These are phyloP conservation scores for Aproaerema taeniolella DNA, from an alignment of 2,888 invertebrate species.

Conservation along the genomic window DNA sequence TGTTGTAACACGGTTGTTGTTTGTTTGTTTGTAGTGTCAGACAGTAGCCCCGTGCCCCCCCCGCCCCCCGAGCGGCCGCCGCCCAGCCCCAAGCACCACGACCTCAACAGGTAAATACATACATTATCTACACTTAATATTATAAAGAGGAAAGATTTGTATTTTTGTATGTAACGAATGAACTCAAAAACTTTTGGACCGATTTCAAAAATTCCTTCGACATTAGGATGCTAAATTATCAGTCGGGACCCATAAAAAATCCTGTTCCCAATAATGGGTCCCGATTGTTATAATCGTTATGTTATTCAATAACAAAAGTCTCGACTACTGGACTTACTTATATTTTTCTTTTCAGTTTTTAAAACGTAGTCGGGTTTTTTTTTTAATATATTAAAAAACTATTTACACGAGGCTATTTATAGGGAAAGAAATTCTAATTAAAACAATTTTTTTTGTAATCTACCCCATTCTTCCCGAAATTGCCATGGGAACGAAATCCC, in stretches of 20 bases:
- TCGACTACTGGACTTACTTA: too few relatives aligned
- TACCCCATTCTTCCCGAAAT: too few relatives aligned
- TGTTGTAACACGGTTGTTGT: not conserved
- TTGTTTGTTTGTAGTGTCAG: not conserved
- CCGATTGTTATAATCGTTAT: not conserved
- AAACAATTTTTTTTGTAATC: too few relatives aligned
- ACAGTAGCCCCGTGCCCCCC: too few relatives aligned
- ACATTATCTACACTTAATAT: not conserved
- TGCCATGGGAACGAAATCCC: too few relatives aligned
- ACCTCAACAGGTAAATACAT: slow-evolving; percentile 40
- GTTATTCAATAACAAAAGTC: too few relatives aligned
- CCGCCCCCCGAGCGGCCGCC: slow-evolving; percentile 34
- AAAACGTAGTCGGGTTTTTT: too few relatives aligned
- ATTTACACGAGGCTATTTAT: too few relatives aligned
- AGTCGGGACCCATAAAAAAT: not conserved
- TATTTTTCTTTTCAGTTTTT: too few relatives aligned
- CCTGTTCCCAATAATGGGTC: not conserved
- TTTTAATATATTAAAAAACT: too few relatives aligned
- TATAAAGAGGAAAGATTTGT: not conserved
- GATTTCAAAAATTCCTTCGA: not conserved
- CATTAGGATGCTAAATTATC: not conserved
- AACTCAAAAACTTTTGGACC: not conserved
- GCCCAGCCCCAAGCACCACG: slow-evolving; percentile 55
- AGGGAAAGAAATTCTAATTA: too few relatives aligned
- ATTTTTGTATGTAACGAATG: not conserved